Evolutionary conservation across 2,888 invertebrate species (phyloP), one percentile per base, ranked within the genome.

Genomic region (Volucella inflata): DNA sequence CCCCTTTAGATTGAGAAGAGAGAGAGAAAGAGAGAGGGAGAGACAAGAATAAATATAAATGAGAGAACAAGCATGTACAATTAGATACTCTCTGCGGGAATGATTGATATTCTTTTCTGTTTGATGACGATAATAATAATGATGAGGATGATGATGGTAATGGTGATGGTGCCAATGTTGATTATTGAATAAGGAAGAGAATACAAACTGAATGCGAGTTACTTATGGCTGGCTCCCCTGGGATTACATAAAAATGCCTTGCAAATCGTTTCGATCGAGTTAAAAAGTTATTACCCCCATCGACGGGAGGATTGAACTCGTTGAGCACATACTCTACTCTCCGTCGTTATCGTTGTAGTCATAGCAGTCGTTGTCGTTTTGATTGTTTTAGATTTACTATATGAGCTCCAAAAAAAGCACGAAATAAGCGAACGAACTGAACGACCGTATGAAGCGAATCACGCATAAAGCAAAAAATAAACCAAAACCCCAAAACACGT

Each of bases 271-370:
- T 60, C 70, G 71, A 84, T 79, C 79, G 65, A 77, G 50, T 77
- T 65, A 46, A 70, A 70, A 79, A 79, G 79, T 84, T 84, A 84
- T 79, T 84, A 71, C 70, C 84, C 84, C 70, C 75, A 64, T 64
- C 38, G 42, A 60, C 62, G 67, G 74, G 79, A 75, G 76, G 79
- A 79, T 76, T 84, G 84, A 84, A 79, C 84, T 53, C 80, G 36
- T 60, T 10, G 4, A 51, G 30, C 42, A 16, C 11, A 46, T 21
- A 59, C 57, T 38, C 9, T 46, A 1, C 8, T 48, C 14, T 8
- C 12, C 30, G n/a, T 14, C 6, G 30, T 30, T 6, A 0, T 21
- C 30, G 30, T 30, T 30, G 30, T 30, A 30, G 6, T 30, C 2
- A 6, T 30, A 30, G 30, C 30, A 30, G 30, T 30, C 4, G 30